Evolutionary conservation across 2,888 invertebrate species (phyloP).

Genomic region (Drosophila anomalata): DNA sequence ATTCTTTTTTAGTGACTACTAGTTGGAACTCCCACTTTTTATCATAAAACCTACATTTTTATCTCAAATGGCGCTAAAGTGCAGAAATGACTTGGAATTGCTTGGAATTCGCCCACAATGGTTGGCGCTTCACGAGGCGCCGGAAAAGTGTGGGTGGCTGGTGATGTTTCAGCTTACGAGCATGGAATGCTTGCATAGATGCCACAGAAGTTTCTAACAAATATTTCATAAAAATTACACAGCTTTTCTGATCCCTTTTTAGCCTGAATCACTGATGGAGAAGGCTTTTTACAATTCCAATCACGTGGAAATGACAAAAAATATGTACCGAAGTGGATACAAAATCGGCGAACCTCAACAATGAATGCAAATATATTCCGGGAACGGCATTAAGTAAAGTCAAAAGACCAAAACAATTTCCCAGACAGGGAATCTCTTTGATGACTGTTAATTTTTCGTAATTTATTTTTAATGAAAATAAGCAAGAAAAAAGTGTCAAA

Average conservation of each 20-base stretch:
- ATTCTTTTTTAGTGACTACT: neutral
- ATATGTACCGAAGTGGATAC: neutral
- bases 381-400: slow-evolving; percentile 20
- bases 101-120: slow-evolving; percentile 45
- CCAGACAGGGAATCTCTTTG: slow-evolving; percentile 15
- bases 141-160: slow-evolving; percentile 42
- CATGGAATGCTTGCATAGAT: slow-evolving; percentile 23
- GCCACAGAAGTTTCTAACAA: slow-evolving; percentile 37
- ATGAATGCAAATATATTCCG: slow-evolving; percentile 49
- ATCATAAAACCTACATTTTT: neutral
- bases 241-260: slow-evolving; percentile 25
- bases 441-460: slow-evolving; percentile 63
- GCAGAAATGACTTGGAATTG: slow-evolving; percentile 7
- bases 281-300: slow-evolving; percentile 40
- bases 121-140: slow-evolving; percentile 34
- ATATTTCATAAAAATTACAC: slow-evolving; percentile 10
- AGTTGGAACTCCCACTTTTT: neutral
- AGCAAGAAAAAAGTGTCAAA: slow-evolving; percentile 17
- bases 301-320: slow-evolving; percentile 54
- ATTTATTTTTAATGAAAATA: slow-evolving; percentile 54
- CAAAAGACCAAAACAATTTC: slow-evolving; percentile 24
- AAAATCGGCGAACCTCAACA: slow-evolving; percentile 17
- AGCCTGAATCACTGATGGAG: slow-evolving; percentile 25
- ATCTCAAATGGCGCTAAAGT: slow-evolving; percentile 32
- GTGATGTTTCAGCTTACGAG: slow-evolving; percentile 2